Base-by-base conservation (phyloP, 2,113 vertebrate genomes). In the Cacatua alba region DNA sequence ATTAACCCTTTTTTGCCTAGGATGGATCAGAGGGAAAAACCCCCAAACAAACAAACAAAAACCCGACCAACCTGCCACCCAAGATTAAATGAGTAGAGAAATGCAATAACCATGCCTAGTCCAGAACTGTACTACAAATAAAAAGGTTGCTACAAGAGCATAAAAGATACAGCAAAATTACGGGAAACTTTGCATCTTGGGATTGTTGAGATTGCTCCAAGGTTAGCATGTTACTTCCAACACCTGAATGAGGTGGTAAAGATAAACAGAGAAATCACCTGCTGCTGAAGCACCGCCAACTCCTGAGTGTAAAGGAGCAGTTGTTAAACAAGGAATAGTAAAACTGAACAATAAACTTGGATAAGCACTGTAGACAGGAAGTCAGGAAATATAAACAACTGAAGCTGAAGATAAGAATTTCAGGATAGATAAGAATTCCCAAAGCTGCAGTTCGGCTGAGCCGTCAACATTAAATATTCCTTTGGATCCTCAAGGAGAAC, bases 1-100 rank as follows among this genome's bases (percentile, higher is more conserved):
- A 59, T 98, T 98, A 98, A 98, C 98, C 97, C 97, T 81, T 98
- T 97, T 90, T 85, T 81, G 62, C 59, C 97, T 91, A 64, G 48
- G 53, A 89, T 29, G 67, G 75, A 82, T 48, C 25, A 65, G 26
- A 79, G 17, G 55, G n/a, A 39, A 59, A 43, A 77, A 33, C 37
- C 16, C 2, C 63, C 76, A 91, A 39, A 5, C 9, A 53, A 53
- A 8, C 7, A 63, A 71, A 17, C 33, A 69, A 60, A 21, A 0
- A 1, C 0, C 13, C 6, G 29, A 69, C 35, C 57, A 72, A 43
- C 13, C 20, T 51, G 53, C 48, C 26, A 39, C 24, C 14, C 16
- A 60, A 83, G 48, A 90, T 49, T 37, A 76, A 24, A 23, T 0
- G 1, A 83, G 23, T 23, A 51, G 72, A 77, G 65, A 80, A 75